Evolutionary conservation across 2,113 vertebrate species (phyloP), one percentile per base, ranked within the genome.

Genomic region (Ammodytes marinus): DNA sequence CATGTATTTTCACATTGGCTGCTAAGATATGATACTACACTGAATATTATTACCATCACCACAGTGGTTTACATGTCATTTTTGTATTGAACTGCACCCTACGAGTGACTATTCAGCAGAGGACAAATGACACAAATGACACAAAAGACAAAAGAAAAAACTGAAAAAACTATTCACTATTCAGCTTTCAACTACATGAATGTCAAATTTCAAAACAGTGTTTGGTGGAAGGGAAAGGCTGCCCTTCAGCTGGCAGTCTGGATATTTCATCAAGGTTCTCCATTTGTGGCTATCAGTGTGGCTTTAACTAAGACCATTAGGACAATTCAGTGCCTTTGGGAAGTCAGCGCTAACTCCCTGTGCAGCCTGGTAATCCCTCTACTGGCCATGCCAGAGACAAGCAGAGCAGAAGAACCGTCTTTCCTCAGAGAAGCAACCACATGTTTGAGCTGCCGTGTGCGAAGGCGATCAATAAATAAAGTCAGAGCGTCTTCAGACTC

Each of bases 401-500:
- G 55, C 17, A 65, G 8, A 35, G n/a, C 27, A 63, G 6, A 52
- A 47, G 39, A 58, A 55, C 57, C 63, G 45, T 55, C 19, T 79
- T 92, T 94, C 92, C 88, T 93, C 78, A 71, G 78, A 79, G 83
- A 92, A 91, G 93, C 91, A 81, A 94, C 91, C 92, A 92, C 85
- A 86, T 89, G 91, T 95, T 95, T 84, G 42, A 74, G 60, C 53
- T 90, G 93, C 88, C 85, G 92, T 93, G 93, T 95, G 92, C 94
- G 91, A 84, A 91, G 93, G 93, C 93, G 89, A 93, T 69, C 68
- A 59, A 94, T 95, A 96, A 96, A 95, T 95, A 95, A 94, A 92
- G 87, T 86, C 84, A 88, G 75, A 80, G 83, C 79, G 91, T 95
- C 95, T 95, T 89, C 94, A 89, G 90, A 82, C 83, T 27, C 27